Evolutionary conservation across 1,140 invertebrate genomes (phyloP), one percentile per base, ranked within the genome.

Genomic region (Drosophila ficusphila): DNA sequence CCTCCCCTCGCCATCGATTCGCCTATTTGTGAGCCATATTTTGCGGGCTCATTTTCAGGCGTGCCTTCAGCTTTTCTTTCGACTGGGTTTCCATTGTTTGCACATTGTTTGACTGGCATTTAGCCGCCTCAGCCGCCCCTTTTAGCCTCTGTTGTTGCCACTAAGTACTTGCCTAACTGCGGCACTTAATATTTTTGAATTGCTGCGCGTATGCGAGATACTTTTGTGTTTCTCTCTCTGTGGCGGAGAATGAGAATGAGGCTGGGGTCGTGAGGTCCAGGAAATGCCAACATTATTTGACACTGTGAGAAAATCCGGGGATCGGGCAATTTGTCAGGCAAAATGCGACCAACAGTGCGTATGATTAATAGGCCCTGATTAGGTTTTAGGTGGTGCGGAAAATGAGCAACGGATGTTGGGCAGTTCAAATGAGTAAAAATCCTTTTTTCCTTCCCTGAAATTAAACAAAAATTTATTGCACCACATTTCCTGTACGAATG

Each of bases 181-280:
- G 81, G 76, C 71, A 85, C 79, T 85, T 85, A 79, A 76, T 81
- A 85, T 76, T 85, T 86, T 85, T 78, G 79, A 83, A 54, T 79
- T 49, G 69, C 44, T 61, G 60, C 27, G 64, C 42, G 52, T 83
- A 49, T 67, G 71, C 29, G 23, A 18, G 12, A 21, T 53, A 31
- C 23, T 48, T 71, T 54, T 61, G 53, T 29, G 64, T 46, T 51
- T 41, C 62, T 16, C 9, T 16, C 38, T 23, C 27, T 31, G 11
- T 54, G 33, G 33, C 42, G 18, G 38, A 23, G 49, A 52, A 67
- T 33, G 48, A 44, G 25, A 67, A 68, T 68, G 33, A 47, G 48
- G n/a, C 7, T 19, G 44, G 44, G 36, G 11, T 25, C 9, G 16
- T 49, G 58, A 19, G 16, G 8, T 8, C 7, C 51, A 14, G 70